Evolutionary conservation across 1,140 invertebrate species (phyloP), one percentile per base, ranked within the genome.

Genomic region (Trichoplusia ni): DNA sequence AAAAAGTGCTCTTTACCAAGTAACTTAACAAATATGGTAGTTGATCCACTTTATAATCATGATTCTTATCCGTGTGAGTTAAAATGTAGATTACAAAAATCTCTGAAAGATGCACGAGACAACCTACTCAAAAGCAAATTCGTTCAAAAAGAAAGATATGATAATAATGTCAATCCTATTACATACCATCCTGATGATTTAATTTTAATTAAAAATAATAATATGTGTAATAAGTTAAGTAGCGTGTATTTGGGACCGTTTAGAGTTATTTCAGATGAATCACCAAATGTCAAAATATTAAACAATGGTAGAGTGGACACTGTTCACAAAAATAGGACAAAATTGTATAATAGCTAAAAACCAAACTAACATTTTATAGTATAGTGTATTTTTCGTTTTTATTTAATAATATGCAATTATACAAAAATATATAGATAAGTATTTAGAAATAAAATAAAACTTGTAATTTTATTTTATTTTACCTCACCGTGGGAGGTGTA

Each of bases 1-100:
- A 58, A 58, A 40, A 4, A 11, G 9, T 29, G 53, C 14, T 27
- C 25, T 19, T 2, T 44, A 5, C 54, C 54, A 9, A 5, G 23
- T 31, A 46, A 33, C 33, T 31, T 51, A 35, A 40, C 23, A n/a
- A 29, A 16, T n/a, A 14, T 7, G 35, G 13, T 16, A 56, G 37
- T 54, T 27, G 56, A 60, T 11, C 64, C 64, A 37, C 31, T 66
- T 2, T 66, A 66, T 46, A 66, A 60, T 37, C 31, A 4, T 16
- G 56, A 66, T 25, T 18, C 42, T 54, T 66, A 66, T 61, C 8
- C 27, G 4, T 46, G 60, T 25, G 64, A 66, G 16, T 35, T 66
- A 8, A 66, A 31, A 46, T 60, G 37, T 54, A 51, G 64, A 27
- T 46, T 66, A 38, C 64, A 66, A 13, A 16, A 23, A 54, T 19